Evolutionary conservation across 2,888 invertebrate genomes (phyloP).

Genomic region (Trisateles emortualis): DNA sequence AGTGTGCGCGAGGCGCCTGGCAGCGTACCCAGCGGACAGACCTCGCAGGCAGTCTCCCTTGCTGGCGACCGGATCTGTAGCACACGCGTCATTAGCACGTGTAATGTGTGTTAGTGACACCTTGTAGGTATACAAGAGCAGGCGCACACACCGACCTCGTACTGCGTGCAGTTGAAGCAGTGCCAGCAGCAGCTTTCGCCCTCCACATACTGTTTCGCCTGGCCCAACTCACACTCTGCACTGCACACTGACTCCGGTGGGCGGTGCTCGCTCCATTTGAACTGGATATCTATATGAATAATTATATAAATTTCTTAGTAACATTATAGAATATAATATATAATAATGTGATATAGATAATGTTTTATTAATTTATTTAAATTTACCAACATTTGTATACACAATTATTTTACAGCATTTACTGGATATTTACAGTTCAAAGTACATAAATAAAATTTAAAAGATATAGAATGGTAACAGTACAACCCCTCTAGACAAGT

Average conservation of each 20-base stretch:
- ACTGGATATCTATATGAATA: slow-evolving; percentile 91
- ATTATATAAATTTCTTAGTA: no score
- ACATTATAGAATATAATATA: background rate
- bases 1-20: slow-evolving; percentile 91
- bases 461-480: no score
- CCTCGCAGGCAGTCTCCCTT: slow-evolving; percentile 93
- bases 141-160: slow-evolving; percentile 52
- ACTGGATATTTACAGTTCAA: no score
- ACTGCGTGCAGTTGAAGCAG: slow-evolving; percentile 89
- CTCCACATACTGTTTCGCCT: slow-evolving; percentile 97
- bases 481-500: no score
- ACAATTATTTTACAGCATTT: no score
- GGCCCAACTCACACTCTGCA: slow-evolving; percentile 94
- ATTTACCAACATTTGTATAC: no score
- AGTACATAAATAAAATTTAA: no score
- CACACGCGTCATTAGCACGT: background rate
- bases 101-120: background rate
- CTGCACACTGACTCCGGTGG: slow-evolving; percentile 97
- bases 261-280: slow-evolving; percentile 91
- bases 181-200: slow-evolving; percentile 98
- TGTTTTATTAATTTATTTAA: no score
- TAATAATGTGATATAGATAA: no score
- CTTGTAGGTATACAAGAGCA: background rate
- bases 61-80: slow-evolving; percentile 91
- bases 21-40: slow-evolving; percentile 93